Evolutionary conservation across 2,113 vertebrate species (phyloP), one percentile per base, ranked within the genome.

Genomic region (Mustela nigripes): DNA sequence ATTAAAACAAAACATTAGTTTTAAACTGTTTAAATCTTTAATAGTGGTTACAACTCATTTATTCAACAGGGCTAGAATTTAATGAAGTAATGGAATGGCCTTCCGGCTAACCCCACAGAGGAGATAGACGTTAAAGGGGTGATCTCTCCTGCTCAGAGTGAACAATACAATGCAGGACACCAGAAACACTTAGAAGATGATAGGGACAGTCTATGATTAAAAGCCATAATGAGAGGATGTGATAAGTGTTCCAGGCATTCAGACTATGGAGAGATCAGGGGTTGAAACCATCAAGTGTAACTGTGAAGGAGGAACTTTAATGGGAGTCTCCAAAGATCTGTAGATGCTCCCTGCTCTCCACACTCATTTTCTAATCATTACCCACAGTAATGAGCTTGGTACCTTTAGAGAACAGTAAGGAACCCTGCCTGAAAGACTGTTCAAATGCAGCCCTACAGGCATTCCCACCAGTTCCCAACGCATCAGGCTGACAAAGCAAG

Each of bases 311-410:
- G 74, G 74, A 92, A 65, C 45, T 83, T 94, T 39, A 81, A 73
- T 14, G 87, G 74, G 50, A 65, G 63, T 78, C 83, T 81, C 89
- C 24, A 90, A 96, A 96, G 80, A 92, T 80, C 60, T 93, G 33
- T 67, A 83, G 82, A 69, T 5, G 67, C 56, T 92, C 53, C 71
- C 67, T n/a, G 7, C 31, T 63, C 80, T 81, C 74, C 11, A 76
- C 26, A 63, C 26, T 96, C 67, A 96, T 96, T 96, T 96, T 96
- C 87, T 95, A 87, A 92, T 90, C 92, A 88, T 96, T 95, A 96
- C 39, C 69, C 94, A 91, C 50, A 42, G 67, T 85, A 96, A 95
- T 39, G 69, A 96, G 33, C 33, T 4, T 31, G 81, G 36, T 71
- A 36, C 16, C 65, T 78, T 87, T 63, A 91, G 67, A 96, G 63